Conservation (phyloP, 2,888 invertebrate species). For the Oscheius sp. region DNA sequence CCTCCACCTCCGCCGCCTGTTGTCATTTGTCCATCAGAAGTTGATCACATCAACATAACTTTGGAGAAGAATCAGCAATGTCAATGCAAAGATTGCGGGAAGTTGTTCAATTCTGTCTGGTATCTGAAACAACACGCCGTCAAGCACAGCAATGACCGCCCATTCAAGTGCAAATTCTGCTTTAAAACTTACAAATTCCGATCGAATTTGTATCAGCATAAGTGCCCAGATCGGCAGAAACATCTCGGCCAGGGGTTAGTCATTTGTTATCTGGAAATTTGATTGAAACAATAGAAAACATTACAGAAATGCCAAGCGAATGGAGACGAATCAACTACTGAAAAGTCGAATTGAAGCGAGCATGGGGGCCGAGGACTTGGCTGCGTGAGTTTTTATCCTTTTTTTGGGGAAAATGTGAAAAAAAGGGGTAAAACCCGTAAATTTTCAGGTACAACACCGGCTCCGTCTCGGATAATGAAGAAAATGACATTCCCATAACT, state of each 20-base stretch:
- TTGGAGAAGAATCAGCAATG: conserved; percentile 73
- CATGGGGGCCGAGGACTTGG: conserved; percentile 34
- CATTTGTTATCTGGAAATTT: neutral
- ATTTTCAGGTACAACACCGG: conserved; percentile 33
- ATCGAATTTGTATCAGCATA: conserved; percentile 73
- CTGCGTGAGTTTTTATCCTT: neutral
- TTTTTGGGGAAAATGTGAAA: neutral
- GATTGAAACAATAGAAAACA: neutral
- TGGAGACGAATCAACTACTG: conserved; percentile 47
- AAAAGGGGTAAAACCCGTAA: too few species aligned
- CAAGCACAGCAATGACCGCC: conserved; percentile 72
- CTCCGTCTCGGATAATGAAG: conserved; percentile 51
- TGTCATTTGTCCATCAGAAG: conserved; percentile 70
- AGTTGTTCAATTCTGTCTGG: conserved; percentile 72
- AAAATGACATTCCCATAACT: conserved; percentile 56
- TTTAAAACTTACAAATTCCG: conserved; percentile 73
- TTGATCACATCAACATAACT: conserved; percentile 68
- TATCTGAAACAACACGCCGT: conserved; percentile 73
- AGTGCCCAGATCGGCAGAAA: conserved; percentile 70
- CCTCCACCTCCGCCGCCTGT: conserved; percentile 70
- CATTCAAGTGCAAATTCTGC: conserved; percentile 73
- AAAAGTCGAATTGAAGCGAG: conserved; percentile 49
- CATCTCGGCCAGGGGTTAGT: conserved; percentile 47
- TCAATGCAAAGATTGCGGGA: conserved; percentile 72
- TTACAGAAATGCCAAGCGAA: conserved; percentile 22